These are phyloP conservation scores for Hippocampus mohnikei DNA, from an alignment of 2,113 vertebrate genomes.

Conservation along the genomic window DNA sequence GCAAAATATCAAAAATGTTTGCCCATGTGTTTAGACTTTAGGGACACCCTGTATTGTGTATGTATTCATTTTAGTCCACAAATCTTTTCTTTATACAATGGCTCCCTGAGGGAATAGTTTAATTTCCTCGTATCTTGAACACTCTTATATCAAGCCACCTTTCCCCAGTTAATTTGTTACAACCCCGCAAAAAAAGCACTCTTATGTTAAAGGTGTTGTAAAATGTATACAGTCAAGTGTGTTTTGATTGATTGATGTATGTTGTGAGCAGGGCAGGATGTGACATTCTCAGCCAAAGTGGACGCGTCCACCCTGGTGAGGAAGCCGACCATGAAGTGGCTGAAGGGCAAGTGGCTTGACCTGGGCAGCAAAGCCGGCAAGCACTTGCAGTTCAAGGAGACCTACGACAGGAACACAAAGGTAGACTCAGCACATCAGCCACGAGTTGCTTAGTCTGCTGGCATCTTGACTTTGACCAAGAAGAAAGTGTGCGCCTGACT, in stretches of 20 bases:
- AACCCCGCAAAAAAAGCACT: not conserved
- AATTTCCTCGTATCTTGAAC: no score
- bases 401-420: slow-evolving; percentile 80
- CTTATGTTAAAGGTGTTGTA: not conserved
- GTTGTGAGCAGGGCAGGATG: slow-evolving; percentile 72
- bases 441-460: no score
- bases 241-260: slow-evolving; percentile 5
- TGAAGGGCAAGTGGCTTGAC: slow-evolving; percentile 92
- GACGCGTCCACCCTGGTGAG: slow-evolving; percentile 71
- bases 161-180: not conserved
- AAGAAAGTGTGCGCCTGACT: not conserved
- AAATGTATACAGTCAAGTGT: not conserved
- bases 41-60: no score
- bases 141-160: no score
- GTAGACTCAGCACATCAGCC: slow-evolving; percentile 47
- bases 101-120: no score
- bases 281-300: slow-evolving; percentile 71
- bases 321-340: slow-evolving; percentile 81
- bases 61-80: no score
- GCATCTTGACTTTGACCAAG: not conserved
- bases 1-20: no score
- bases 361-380: slow-evolving; percentile 82
- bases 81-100: no score
- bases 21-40: no score
- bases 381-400: slow-evolving; percentile 81